These are phyloP conservation scores for Lottia scabra DNA, from an alignment of 2,888 invertebrate genomes.

Conservation along the genomic window DNA sequence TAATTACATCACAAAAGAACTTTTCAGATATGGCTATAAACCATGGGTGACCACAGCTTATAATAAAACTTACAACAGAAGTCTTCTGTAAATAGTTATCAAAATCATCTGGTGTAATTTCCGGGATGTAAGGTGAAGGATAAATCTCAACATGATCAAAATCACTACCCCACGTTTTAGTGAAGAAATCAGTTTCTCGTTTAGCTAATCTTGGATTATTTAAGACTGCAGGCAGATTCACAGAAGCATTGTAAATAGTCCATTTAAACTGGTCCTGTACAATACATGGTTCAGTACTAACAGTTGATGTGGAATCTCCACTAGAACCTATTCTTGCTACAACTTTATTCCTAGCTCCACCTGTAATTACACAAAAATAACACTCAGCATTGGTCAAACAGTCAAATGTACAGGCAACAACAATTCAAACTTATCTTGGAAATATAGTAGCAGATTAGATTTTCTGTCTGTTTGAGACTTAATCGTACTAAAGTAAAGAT, in stretches of 20 bases:
- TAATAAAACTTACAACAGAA: constrained; percentile 60
- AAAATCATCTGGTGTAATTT: constrained; percentile 86
- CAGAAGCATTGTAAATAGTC: constrained; percentile 91
- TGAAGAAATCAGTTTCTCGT: constrained; percentile 88
- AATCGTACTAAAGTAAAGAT: too few relatives aligned
- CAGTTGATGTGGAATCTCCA: not conserved
- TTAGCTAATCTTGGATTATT: constrained; percentile 87
- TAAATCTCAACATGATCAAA: constrained; percentile 87
- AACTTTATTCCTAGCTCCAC: not conserved
- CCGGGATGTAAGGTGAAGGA: constrained; percentile 84
- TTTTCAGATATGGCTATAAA: too few relatives aligned
- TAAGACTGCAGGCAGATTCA: constrained; percentile 94
- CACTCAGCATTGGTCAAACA: too few relatives aligned
- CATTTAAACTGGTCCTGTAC: constrained; percentile 72
- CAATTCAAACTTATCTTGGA: too few relatives aligned
- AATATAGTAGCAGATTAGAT: too few relatives aligned
- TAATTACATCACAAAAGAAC: too few relatives aligned
- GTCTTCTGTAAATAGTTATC: constrained; percentile 85
- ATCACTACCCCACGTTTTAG: constrained; percentile 96
- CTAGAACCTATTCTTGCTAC: not conserved
- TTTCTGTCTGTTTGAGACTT: too few relatives aligned
- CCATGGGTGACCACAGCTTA: too few relatives aligned
- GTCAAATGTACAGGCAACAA: too few relatives aligned
- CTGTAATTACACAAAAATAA: constrained; percentile 10
- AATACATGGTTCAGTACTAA: constrained; percentile 55